Base-by-base conservation (phyloP, 2,888 invertebrate genomes). In the Caenorhabditis angaria region DNA sequence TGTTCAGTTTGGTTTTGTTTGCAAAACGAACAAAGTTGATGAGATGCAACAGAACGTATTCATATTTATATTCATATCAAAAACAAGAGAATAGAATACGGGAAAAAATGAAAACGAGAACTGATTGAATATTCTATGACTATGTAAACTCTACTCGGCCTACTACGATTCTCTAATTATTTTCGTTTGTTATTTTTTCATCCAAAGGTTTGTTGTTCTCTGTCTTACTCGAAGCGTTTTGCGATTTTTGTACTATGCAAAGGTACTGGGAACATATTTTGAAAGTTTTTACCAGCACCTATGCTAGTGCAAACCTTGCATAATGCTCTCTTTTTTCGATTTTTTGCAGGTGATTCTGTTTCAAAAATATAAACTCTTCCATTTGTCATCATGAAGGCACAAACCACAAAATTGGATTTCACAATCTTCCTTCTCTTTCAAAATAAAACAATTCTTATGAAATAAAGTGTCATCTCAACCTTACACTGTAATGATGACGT, bases 191-290 rank as follows among this genome's bases (percentile, higher is more conserved):
- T 32, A 41, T 41, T 41, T 41, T 41, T 12, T 41, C 18, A 18
- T 18, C 14, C 5, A 41, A 41, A 41, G 41, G 41, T 41, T 25
- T 22, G 24, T 22, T 22, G 12, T 56, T 56, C n/a, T n/a, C n/a
- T n/a, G n/a, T n/a, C n/a, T n/a, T n/a, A n/a, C n/a, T n/a, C n/a
- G 3, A 2, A 20, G 47, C 1, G 24, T 48, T 66, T 56, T 59
- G 70, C 76, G 55, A 56, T 65, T 56, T 71, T 76, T 76, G 76
- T 76, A 76, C 76, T 76, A 76, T 63, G 70, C 72, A 70, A 68
- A 76, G 76, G 76, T 72, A 67, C 76, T 76, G 76, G 76, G 0
- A 32, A 35, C n/a, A 12, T 20, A 28, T 63, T 56, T 53, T 20
- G n/a, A 25, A 28, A 5, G 27, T 3, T 41, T n/a, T 41, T 41